Evolutionary conservation across 2,888 invertebrate genomes (phyloP), one percentile per base, ranked within the genome.

Genomic region (Hipparchia sbordonii): DNA sequence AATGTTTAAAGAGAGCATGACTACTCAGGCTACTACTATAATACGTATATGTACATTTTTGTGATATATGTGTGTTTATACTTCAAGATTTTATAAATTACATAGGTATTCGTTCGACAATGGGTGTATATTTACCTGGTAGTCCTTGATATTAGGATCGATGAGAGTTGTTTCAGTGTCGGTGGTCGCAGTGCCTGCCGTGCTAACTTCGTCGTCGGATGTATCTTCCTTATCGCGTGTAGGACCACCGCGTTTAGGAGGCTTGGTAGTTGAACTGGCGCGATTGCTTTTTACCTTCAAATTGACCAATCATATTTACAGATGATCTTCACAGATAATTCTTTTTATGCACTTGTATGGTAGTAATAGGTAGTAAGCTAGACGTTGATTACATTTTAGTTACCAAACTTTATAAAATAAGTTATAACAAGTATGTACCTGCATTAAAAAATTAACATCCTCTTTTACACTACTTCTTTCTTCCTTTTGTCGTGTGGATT

Each of bases 121-220:
- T 70, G 3, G 10, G 10, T 63, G 39, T 62, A 62, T 7, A 23
- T 23, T 45, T 84, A 93, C 94, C 93, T 95, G 94, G 77, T 94
- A 92, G 71, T 95, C 95, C 74, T 90, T 95, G 80, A 94, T 95
- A 78, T 95, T 94, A 33, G 90, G 87, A 74, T 95, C 95, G 1
- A 95, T 94, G 4, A 96, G 89, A 33, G 97, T 97, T 0, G 95
- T 95, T 65, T 97, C 97, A 0, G 97, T 97, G 56, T 81, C 81
- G 5, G 82, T 81, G 62, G 96, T 96, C 77, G 95, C 95, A 1
- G 96, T 96, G 5, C 93, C 92, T 1, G 94, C 86, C 23, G 91
- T 91, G 78, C 95, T 95, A 45, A 90, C 84, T 23, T 94, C 94
- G 74, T 95, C 95, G 74, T 95, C 95, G 1, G 94, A 94, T 61